A percentile compares a stretch with the other conserved stretches of the same genome.
phyloP scores from a whole-genome alignment of 2,797 vertebrate species.

The Cuniculus paca region DNA sequence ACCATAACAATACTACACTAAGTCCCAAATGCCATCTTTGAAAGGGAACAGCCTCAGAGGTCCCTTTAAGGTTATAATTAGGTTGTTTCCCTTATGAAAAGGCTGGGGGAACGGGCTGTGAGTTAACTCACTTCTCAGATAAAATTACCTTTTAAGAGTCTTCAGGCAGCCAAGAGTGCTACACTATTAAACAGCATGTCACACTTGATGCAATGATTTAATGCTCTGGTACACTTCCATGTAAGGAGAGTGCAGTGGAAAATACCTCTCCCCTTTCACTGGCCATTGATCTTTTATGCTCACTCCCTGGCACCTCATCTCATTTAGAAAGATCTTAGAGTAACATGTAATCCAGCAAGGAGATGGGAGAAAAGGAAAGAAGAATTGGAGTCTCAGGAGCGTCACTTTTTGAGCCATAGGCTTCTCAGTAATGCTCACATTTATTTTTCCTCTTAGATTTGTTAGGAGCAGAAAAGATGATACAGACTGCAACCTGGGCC shows the following conservation, averaged over 20 bases:
- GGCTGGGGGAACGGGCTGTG: not conserved
- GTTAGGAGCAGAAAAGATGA: not conserved
- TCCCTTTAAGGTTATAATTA: constrained; percentile 71
- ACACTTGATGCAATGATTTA: not conserved
- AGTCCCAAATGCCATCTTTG: constrained; percentile 48
- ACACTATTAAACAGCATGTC: not conserved
- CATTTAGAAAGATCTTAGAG: not conserved
- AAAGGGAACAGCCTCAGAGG: constrained; percentile 49
- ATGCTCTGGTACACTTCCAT: not conserved
- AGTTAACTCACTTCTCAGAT: not conserved
- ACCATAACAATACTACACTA: not conserved
- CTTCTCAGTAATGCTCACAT: not conserved
- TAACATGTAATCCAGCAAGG: not conserved
- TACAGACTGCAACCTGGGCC: not conserved
- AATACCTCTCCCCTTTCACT: not conserved
- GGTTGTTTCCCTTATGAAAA: constrained; percentile 69
- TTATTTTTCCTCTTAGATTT: not conserved
- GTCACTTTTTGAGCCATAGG: not conserved
- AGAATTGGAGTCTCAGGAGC: not conserved
- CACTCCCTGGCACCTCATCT: not conserved
- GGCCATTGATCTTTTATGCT: constrained; percentile 4
- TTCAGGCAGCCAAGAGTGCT: not conserved
- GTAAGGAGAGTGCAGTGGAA: not conserved
- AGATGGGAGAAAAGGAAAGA: constrained; percentile 21
- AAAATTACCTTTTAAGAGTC: constrained; percentile 60